Evolutionary conservation across 2,797 vertebrate genomes (phyloP), one percentile per base, ranked within the genome.

Genomic region (Myotis pilosus): DNA sequence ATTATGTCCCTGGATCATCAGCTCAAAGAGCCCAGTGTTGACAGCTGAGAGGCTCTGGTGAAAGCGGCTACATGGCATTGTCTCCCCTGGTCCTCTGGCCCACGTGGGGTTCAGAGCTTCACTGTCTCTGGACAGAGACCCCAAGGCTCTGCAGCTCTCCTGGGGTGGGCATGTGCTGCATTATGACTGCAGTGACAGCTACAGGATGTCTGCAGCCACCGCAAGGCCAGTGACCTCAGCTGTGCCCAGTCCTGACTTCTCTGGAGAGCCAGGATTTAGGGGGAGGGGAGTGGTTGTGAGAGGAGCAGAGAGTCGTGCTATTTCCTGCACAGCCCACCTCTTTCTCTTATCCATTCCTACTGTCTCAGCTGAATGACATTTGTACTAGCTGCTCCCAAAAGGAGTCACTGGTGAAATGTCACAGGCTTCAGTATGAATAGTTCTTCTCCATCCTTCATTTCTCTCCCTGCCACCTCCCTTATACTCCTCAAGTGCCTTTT

Each of bases 321-420:
- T 80, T 92, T 90, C 38, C 57, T 36, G 22, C 17, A 28, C 28
- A 81, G 19, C 9, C 57, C 11, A 6, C 68, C 4, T 1, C 51
- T 57, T 38, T 51, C 57, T 55, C 74, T 41, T n/a, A n/a, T n/a
- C n/a, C 9, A 47, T 95, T 44, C 57, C 49, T 66, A 0, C 25
- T 55, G n/a, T 93, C 94, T 96, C 55, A 38, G 51, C 78, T 22
- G 79, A 95, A 60, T 94, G 97, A 74, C 91, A 96, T 97, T 96
- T 96, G 78, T n/a, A 84, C 86, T 92, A 96, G 90, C 92, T 89
- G 92, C 86, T 96, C 89, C 88, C 78, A 89, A 92, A 95, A 87
- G 94, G 94, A 97, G 93, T 96, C 53, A 87, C 92, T 80, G 94
- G 93, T 15, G 75, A 97, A 96, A 97, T 96, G 92, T 96, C 96